Evolutionary conservation across 2,113 vertebrate genomes (phyloP).

Genomic region (Pelvicachromis taeniatus): DNA sequence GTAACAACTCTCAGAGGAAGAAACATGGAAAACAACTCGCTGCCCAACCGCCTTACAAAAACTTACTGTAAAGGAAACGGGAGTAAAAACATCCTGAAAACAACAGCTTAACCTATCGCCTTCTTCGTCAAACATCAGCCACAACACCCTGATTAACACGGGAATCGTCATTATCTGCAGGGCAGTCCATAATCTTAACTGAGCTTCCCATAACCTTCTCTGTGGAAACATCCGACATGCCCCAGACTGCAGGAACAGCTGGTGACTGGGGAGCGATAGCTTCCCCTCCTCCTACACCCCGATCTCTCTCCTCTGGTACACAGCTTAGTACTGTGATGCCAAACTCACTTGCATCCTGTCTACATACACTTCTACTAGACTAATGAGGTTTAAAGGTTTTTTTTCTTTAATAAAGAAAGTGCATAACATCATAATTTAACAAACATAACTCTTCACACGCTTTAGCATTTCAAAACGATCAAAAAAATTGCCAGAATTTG

Average conservation of each 20-base stretch:
- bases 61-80: constrained; percentile 12
- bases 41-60: constrained; percentile 9
- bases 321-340: constrained; percentile 4
- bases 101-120: constrained; percentile 53
- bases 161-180: constrained; percentile 50
- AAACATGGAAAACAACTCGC: constrained; percentile 49
- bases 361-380: neutral
- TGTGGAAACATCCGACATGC: constrained; percentile 67
- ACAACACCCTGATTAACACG: constrained; percentile 68
- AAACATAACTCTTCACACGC: neutral
- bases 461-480: neutral
- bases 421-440: neutral
- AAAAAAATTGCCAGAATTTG: neutral
- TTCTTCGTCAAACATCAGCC: constrained; percentile 66
- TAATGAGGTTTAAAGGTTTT: neutral
- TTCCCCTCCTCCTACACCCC: neutral
- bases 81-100: constrained; percentile 42
- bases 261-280: constrained; percentile 60
- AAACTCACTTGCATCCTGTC: neutral
- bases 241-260: constrained; percentile 64
- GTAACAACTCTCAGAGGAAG: constrained; percentile 25
- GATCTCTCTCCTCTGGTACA: neutral
- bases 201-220: constrained; percentile 73
- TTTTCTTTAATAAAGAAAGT: neutral
- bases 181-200: constrained; percentile 42